Percentiles rank a stretch among this genome's conserved stretches.
Conservation (phyloP, 2,113 vertebrate species). For the Psephotus haematonotus region DNA sequence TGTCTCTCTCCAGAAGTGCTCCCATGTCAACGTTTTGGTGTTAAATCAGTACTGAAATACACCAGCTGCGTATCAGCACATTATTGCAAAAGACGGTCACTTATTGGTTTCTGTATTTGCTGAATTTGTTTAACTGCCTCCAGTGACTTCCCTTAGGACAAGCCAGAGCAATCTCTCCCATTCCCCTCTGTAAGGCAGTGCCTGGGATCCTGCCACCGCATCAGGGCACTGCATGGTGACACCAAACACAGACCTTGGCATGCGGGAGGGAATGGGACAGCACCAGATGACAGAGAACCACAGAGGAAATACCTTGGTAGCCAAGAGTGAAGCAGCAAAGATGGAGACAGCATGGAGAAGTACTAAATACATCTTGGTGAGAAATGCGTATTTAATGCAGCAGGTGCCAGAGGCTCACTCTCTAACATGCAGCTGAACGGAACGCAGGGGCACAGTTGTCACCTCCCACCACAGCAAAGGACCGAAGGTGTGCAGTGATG, state of each 20-base stretch:
- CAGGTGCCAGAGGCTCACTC: neutral
- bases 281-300: neutral
- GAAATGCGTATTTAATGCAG: accelerated
- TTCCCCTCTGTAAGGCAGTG: neutral
- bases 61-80: neutral
- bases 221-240: accelerated
- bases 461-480: accelerated
- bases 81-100: neutral
- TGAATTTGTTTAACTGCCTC: neutral
- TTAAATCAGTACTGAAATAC: accelerated
- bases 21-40: accelerated
- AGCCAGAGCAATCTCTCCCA: neutral
- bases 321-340: neutral
- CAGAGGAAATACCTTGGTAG: neutral
- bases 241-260: accelerated
- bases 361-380: neutral
- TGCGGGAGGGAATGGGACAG: accelerated
- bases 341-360: accelerated
- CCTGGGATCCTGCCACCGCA: neutral
- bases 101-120: neutral
- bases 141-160: neutral
- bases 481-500: accelerated
- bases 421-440: accelerated
- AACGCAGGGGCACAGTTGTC: accelerated
- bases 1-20: neutral